A percentile compares a stretch with the other conserved stretches of the same genome.
These are phyloP conservation scores for Magallana gigas DNA, from an alignment of 1,140 invertebrate species.

Conservation along the genomic window DNA sequence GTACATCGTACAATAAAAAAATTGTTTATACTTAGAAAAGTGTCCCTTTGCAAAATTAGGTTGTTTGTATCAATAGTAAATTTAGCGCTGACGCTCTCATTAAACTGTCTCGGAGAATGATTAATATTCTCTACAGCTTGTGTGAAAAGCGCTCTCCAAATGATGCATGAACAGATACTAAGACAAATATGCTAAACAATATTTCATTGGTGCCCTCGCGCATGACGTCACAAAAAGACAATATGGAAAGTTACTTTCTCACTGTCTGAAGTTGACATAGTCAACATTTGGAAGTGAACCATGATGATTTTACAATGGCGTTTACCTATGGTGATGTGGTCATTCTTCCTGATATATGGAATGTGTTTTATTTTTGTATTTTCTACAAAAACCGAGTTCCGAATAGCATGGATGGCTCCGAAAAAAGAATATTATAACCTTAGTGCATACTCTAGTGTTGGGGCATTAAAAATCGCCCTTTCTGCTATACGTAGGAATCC, in stretches of 20 bases:
- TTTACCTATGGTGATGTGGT: slow-evolving; percentile 9
- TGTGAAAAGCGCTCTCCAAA: slow-evolving; percentile 43
- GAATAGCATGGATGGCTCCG: slow-evolving; percentile 69
- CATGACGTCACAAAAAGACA: slow-evolving; percentile 49
- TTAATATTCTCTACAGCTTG: slow-evolving; percentile 33
- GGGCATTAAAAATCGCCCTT: slow-evolving; percentile 62
- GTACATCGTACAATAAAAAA: too few species aligned
- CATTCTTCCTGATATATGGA: slow-evolving; percentile 1
- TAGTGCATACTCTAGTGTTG: slow-evolving; percentile 64
- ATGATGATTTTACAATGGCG: not conserved
- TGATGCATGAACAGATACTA: slow-evolving; percentile 44
- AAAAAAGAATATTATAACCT: slow-evolving; percentile 59
- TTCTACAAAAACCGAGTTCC: slow-evolving; percentile 54
- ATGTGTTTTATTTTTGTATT: not conserved
- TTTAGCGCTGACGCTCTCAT: not conserved
- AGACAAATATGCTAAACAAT: slow-evolving; percentile 35
- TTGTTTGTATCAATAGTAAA: not conserved
- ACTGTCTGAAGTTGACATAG: not conserved
- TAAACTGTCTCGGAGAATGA: not conserved
- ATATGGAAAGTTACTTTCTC: slow-evolving; percentile 36
- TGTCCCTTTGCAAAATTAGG: too few species aligned
- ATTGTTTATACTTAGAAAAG: too few species aligned
- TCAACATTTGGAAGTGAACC: not conserved
- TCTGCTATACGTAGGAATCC: slow-evolving; percentile 12
- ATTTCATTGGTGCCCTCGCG: slow-evolving; percentile 47